These are phyloP conservation scores for Gymnogyps californianus DNA, from an alignment of 2,113 vertebrate genomes.

Conservation along the genomic window DNA sequence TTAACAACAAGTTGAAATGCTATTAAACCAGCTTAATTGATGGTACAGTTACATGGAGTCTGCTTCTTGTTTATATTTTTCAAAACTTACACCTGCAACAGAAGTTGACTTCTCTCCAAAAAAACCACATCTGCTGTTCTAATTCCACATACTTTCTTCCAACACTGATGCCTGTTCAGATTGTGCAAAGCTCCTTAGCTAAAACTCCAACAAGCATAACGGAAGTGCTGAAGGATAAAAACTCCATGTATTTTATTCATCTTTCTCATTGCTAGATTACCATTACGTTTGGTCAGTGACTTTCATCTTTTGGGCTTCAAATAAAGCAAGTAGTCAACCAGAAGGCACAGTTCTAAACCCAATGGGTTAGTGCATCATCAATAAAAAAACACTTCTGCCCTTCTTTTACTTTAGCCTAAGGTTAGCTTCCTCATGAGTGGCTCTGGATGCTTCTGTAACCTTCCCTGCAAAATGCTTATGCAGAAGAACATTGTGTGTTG, in stretches of 20 bases:
- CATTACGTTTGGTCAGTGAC: constrained; percentile 73
- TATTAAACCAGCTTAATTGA: constrained; percentile 63
- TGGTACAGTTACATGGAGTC: neutral
- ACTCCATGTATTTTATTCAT: constrained; percentile 68
- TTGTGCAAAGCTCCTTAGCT: constrained; percentile 66
- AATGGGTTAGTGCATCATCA: constrained; percentile 1
- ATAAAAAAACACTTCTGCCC: constrained; percentile 6
- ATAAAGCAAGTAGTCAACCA: constrained; percentile 56
- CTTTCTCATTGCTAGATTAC: constrained; percentile 77
- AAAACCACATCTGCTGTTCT: constrained; percentile 18
- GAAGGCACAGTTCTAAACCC: constrained; percentile 45
- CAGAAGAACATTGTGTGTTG: constrained; percentile 32
- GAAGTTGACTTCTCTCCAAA: constrained; percentile 44
- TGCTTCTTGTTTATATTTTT: constrained; percentile 53
- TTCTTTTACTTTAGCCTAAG: constrained; percentile 42
- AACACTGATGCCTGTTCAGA: constrained; percentile 47
- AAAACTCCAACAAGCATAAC: constrained; percentile 58
- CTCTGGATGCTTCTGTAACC: constrained; percentile 39
- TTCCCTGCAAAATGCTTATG: constrained; percentile 50
- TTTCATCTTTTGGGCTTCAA: constrained; percentile 55
- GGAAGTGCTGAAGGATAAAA: constrained; percentile 60
- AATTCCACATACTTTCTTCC: constrained; percentile 60
- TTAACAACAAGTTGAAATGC: constrained; percentile 66
- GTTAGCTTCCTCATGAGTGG: constrained; percentile 53
- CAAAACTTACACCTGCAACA: constrained; percentile 41